A percentile compares a stretch with the other conserved stretches of the same genome.
Conservation (phyloP, 2,113 vertebrate species). For the Prolemur simus region DNA sequence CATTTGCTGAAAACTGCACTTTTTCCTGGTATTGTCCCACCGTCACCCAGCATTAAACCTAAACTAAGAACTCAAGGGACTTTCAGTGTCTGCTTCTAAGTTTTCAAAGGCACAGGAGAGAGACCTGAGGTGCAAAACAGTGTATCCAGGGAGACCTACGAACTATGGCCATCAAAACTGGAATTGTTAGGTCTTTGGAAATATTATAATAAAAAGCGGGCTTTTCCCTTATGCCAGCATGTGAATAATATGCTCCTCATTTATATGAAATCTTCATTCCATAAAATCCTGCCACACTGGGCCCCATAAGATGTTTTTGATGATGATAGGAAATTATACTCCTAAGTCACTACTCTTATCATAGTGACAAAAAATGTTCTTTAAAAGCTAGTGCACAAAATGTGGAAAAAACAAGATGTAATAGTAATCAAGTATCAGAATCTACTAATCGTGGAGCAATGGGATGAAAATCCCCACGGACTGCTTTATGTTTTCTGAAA, state of each 20-base stretch:
- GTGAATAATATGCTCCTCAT: not conserved
- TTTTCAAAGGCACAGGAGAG: not conserved
- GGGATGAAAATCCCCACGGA: not conserved
- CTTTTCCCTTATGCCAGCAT: not conserved
- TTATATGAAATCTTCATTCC: not conserved
- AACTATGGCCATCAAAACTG: not conserved
- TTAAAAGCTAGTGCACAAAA: not conserved
- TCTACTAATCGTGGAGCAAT: not conserved
- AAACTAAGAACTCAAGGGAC: constrained; percentile 14
- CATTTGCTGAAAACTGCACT: not conserved
- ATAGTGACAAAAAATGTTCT: not conserved
- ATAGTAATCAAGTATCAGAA: not conserved
- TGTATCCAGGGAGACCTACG: not conserved
- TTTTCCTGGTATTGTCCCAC: not conserved
- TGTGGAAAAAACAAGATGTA: not conserved
- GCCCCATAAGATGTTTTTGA: not conserved
- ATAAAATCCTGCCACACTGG: not conserved
- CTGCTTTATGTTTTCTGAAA: not conserved
- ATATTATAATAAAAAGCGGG: not conserved
- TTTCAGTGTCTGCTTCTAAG: not conserved
- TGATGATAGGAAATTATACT: not conserved
- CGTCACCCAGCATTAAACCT: not conserved
- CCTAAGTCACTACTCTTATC: not conserved
- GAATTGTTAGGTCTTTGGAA: not conserved
- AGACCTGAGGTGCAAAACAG: not conserved